A percentile compares a stretch with the other conserved stretches of the same genome.
phyloP scores from a whole-genome alignment of 2,888 invertebrate species.

The Choristoneura rosaceana region DNA sequence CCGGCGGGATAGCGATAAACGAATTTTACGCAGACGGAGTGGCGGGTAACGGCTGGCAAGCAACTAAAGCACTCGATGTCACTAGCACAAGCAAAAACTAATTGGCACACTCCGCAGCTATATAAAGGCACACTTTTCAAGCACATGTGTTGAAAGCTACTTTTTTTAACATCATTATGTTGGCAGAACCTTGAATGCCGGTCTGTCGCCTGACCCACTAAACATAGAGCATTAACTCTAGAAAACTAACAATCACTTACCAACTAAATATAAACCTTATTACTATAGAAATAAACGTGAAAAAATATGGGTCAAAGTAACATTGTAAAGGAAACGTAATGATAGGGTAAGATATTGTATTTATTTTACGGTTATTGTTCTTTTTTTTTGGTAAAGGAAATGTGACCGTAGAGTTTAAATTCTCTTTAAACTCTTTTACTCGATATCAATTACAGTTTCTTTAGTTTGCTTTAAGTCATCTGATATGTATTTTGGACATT shows the following conservation, averaged over 20 bases:
- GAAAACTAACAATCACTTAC: background rate
- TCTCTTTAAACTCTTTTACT: too few species aligned
- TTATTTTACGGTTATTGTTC: slow-evolving; percentile 40
- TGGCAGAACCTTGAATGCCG: slow-evolving; percentile 24
- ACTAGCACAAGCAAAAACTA: background rate
- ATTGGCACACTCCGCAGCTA: background rate
- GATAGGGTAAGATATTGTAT: slow-evolving; percentile 54
- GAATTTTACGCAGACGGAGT: too few species aligned
- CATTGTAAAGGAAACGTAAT: slow-evolving; percentile 46
- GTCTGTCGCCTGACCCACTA: slow-evolving; percentile 28
- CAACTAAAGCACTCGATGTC: background rate
- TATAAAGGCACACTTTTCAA: slow-evolving; percentile 1
- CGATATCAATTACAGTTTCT: too few species aligned
- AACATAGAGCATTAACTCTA: slow-evolving; percentile 1
- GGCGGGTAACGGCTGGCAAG: too few species aligned
- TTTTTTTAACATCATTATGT: background rate
- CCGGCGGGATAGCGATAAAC: too few species aligned
- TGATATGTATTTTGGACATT: too few species aligned
- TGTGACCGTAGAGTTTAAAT: background rate
- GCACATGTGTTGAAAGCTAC: slow-evolving; percentile 2
- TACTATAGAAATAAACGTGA: background rate
- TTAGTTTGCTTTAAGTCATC: too few species aligned
- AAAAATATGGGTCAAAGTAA: slow-evolving; percentile 30
- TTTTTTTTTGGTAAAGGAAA: slow-evolving; percentile 19
- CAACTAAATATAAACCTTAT: slow-evolving; percentile 20